Evolutionary conservation across 2,888 invertebrate species (phyloP).

Genomic region (Drosophila kuntzei): DNA sequence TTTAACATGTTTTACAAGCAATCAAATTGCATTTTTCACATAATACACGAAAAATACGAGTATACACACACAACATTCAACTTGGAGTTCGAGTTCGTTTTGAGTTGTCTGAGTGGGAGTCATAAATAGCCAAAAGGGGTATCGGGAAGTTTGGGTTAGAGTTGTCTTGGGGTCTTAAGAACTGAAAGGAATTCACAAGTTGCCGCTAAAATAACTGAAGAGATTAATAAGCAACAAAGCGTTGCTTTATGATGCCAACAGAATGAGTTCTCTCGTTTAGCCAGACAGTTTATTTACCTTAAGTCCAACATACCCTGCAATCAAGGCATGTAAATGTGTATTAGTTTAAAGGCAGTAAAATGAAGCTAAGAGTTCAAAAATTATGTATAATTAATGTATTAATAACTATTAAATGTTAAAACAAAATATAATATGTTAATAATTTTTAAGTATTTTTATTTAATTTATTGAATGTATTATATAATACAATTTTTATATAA

Average conservation of each 20-base stretch:
- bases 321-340: background rate
- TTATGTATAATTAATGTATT: too few relatives aligned
- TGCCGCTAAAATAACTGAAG: conserved; percentile 64
- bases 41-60: conserved; percentile 59
- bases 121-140: conserved; percentile 47
- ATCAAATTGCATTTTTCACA: conserved; percentile 85
- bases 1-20: conserved; percentile 82
- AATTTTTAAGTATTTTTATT: too few relatives aligned
- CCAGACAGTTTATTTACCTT: conserved; percentile 22
- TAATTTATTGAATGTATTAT: too few relatives aligned
- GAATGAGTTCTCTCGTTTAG: conserved; percentile 9
- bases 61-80: background rate
- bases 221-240: conserved; percentile 60
- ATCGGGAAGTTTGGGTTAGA: background rate
- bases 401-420: too few relatives aligned
- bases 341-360: background rate
- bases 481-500: too few relatives aligned
- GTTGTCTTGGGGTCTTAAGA: conserved; percentile 1
- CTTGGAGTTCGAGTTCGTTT: background rate
- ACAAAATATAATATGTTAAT: too few relatives aligned
- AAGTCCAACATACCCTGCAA: conserved; percentile 5
- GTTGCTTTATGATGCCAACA: conserved; percentile 42
- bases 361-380: too few relatives aligned
- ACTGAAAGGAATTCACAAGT: conserved; percentile 59
- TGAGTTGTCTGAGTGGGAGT: conserved; percentile 39